phyloP scores from a whole-genome alignment of 2,113 vertebrate species.

The Archilochus colubris region DNA sequence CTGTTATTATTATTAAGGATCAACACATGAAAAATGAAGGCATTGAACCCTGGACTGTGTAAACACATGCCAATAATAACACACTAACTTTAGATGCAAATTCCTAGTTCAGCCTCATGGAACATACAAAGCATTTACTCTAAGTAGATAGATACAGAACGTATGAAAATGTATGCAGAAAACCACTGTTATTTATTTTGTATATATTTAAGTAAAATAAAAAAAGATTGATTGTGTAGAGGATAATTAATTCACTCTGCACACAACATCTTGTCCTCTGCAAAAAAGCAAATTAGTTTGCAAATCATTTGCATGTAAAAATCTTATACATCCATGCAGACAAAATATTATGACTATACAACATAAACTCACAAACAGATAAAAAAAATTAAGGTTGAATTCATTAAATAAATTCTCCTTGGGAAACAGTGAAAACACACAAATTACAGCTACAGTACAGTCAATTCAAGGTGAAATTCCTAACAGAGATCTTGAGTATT shows the following conservation, averaged over 20 bases:
- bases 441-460: neutral
- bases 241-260: neutral
- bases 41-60: neutral
- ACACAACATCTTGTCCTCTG: neutral
- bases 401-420: neutral
- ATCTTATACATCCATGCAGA: neutral
- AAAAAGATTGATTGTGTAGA: neutral
- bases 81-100: neutral
- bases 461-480: neutral
- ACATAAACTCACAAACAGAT: neutral
- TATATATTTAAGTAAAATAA: neutral
- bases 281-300: neutral
- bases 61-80: neutral
- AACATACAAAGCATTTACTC: neutral
- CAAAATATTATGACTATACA: neutral
- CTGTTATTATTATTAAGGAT: conserved; percentile 14
- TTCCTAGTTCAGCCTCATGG: neutral
- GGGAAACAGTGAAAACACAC: neutral
- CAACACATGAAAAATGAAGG: conserved; percentile 10
- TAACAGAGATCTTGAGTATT: neutral
- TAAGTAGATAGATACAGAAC: neutral
- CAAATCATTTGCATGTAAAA: neutral
- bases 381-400: neutral
- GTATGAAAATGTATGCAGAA: neutral
- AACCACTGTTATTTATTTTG: neutral